Conservation (phyloP, 2,797 vertebrate genomes). For the Danionella dracula region DNA sequence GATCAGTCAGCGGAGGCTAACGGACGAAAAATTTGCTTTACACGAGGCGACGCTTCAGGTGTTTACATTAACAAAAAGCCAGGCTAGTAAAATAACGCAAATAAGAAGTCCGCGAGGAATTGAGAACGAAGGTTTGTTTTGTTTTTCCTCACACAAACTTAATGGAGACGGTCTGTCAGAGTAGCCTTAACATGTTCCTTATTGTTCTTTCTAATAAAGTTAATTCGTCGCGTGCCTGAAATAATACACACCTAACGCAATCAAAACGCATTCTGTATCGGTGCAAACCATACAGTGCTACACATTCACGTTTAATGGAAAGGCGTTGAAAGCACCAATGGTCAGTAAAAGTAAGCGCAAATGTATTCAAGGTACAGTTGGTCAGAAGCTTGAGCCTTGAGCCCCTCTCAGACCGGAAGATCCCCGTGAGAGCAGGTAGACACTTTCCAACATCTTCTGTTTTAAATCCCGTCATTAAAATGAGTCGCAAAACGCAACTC, state of each 20-base stretch:
- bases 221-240: too few species aligned
- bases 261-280: too few species aligned
- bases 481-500: not conserved
- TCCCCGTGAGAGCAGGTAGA: constrained; percentile 8
- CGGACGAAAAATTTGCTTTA: too few species aligned
- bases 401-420: constrained; percentile 44
- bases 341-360: not conserved
- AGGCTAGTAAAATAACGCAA: too few species aligned
- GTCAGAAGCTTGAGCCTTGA: constrained; percentile 29
- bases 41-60: too few species aligned
- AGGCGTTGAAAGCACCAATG: not conserved
- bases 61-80: too few species aligned
- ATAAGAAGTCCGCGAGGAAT: not conserved
- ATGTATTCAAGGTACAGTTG: not conserved
- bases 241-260: too few species aligned
- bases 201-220: too few species aligned
- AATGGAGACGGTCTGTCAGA: too few species aligned
- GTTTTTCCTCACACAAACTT: too few species aligned
- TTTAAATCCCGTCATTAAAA: not conserved
- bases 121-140: too few species aligned
- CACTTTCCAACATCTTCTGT: not conserved
- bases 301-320: not conserved
- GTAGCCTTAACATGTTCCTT: too few species aligned
- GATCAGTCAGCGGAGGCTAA: not conserved
- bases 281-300: not conserved